Percentiles rank a stretch among this genome's conserved stretches.
Evolutionary conservation across 1,140 invertebrate species (phyloP).

Genomic region (Ooceraea biroi): DNA sequence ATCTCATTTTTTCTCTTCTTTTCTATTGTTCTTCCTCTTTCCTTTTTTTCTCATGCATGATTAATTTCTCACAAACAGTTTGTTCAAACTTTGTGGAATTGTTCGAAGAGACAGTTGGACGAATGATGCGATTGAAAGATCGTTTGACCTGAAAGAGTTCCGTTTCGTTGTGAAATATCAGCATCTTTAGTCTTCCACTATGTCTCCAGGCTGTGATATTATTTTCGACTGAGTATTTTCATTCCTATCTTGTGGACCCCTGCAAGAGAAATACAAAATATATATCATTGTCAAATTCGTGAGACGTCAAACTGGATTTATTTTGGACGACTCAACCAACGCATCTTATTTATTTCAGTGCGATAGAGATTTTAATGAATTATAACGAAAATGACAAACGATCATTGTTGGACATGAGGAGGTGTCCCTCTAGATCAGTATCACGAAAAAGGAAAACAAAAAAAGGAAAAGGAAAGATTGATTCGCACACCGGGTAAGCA

Average conservation of each 20-base stretch:
- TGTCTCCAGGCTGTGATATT: conserved; percentile 74
- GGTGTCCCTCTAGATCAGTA: background rate
- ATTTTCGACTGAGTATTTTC: conserved; percentile 67
- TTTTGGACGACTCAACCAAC: conserved; percentile 35
- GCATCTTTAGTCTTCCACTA: conserved; percentile 69
- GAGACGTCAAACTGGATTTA: conserved; percentile 20
- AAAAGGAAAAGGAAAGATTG: conserved; percentile 11
- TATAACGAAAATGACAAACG: conserved; percentile 13
- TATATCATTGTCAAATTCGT: conserved; percentile 7
- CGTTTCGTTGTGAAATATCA: background rate
- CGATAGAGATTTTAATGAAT: conserved; percentile 32
- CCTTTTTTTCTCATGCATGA: background rate
- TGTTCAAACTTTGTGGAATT: background rate
- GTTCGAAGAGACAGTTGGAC: background rate
- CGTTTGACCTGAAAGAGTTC: conserved; percentile 9
- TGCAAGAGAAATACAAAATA: conserved; percentile 27
- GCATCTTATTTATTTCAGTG: conserved; percentile 9
- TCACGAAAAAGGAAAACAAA: conserved; percentile 3
- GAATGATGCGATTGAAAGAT: no score
- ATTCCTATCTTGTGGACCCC: conserved; percentile 60
- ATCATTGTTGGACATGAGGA: conserved; percentile 26
- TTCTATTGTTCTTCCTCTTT: background rate
- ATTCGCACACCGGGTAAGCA: conserved; percentile 67
- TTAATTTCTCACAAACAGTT: background rate
- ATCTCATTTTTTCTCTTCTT: background rate